These are phyloP conservation scores for Spondyliosoma cantharus DNA, from an alignment of 2,797 vertebrate species.

Conservation along the genomic window DNA sequence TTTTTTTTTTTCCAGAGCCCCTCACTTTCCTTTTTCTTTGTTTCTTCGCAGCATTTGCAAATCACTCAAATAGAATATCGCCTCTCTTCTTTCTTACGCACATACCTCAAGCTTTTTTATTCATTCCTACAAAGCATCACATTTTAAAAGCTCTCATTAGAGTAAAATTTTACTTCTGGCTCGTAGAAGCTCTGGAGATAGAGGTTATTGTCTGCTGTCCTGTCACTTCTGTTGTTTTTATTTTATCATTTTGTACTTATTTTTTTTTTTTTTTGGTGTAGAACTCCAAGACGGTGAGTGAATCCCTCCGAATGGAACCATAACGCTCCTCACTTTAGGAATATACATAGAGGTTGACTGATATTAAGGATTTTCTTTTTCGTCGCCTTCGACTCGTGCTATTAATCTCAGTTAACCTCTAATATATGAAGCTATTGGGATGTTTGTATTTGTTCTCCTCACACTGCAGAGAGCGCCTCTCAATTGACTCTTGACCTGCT, in stretches of 20 bases:
- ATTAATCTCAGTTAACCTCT: slow-evolving; percentile 85
- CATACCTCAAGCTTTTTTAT: slow-evolving; percentile 36
- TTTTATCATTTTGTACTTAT: slow-evolving; percentile 69
- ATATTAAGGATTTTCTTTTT: slow-evolving; percentile 71
- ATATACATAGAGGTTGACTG: slow-evolving; percentile 87
- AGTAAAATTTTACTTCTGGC: slow-evolving; percentile 30
- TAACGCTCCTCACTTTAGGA: slow-evolving; percentile 75
- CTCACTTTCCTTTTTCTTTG: slow-evolving; percentile 36
- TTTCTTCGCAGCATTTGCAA: slow-evolving; percentile 55
- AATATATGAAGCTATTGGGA: slow-evolving; percentile 88
- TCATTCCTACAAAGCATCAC: slow-evolving; percentile 33
- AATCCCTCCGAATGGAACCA: slow-evolving; percentile 75
- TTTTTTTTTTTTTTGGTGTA: slow-evolving; percentile 79
- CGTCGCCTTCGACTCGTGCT: background rate
- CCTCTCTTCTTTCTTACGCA: slow-evolving; percentile 35
- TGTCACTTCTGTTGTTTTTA: slow-evolving; percentile 73
- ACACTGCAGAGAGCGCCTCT: slow-evolving; percentile 51
- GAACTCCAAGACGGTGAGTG: slow-evolving; percentile 88
- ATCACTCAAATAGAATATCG: slow-evolving; percentile 38
- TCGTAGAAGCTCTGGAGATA: slow-evolving; percentile 49
- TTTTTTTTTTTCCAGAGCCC: slow-evolving; percentile 37
- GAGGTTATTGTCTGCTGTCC: slow-evolving; percentile 76
- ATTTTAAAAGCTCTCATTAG: slow-evolving; percentile 38
- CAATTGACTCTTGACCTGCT: slow-evolving; percentile 42
- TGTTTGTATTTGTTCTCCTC: slow-evolving; percentile 66